Conservation (phyloP, 1,140 invertebrate genomes). For the Pogonomyrmex californicus region DNA sequence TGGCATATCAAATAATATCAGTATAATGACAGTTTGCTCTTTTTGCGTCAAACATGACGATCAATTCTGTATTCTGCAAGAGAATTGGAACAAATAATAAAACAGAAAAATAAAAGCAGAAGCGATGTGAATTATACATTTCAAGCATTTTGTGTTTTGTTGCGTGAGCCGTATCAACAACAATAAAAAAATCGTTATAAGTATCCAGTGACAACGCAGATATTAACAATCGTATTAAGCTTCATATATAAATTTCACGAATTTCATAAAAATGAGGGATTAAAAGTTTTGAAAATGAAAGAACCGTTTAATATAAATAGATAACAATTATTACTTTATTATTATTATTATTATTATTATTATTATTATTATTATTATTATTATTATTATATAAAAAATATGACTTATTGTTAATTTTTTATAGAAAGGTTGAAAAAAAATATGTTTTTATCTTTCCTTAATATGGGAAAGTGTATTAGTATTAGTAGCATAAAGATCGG, state of each 20-base stretch:
- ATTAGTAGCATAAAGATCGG: background rate
- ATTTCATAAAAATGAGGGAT: conserved; percentile 3
- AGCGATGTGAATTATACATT: conserved; percentile 17
- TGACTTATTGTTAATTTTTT: background rate
- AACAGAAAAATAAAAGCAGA: conserved; percentile 12
- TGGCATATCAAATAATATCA: conserved; percentile 38
- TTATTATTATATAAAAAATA: background rate
- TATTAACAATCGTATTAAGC: conserved; percentile 9
- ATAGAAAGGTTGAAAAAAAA: background rate
- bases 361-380: background rate
- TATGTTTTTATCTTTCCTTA: background rate
- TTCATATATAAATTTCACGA: background rate
- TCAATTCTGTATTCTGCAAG: conserved; percentile 62
- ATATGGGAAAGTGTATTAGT: background rate
- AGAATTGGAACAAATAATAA: conserved; percentile 47
- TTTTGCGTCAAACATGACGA: conserved; percentile 16
- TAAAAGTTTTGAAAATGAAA: conserved; percentile 14
- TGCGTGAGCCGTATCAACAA: background rate
- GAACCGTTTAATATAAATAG: background rate
- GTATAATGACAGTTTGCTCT: conserved; percentile 41
- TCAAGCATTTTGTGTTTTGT: conserved; percentile 1
- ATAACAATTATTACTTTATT: background rate
- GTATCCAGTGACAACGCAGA: background rate
- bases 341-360: background rate
- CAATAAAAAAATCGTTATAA: conserved; percentile 18